phyloP scores from a whole-genome alignment of 2,113 vertebrate species.

The Capreolus pygargus region DNA sequence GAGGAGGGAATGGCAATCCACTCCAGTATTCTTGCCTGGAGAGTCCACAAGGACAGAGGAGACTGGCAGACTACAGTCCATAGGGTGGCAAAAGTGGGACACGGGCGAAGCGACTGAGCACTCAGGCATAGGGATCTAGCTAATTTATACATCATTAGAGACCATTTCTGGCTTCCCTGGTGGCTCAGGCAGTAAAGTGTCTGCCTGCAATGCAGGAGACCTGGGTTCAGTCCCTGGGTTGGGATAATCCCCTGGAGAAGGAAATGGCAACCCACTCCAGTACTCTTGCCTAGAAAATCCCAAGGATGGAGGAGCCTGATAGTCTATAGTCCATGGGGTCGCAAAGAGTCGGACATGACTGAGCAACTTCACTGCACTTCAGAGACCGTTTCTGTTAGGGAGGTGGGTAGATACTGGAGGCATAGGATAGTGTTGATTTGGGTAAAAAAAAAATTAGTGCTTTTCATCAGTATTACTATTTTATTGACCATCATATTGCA shows the following conservation, averaged over 20 bases:
- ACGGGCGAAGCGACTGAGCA: neutral
- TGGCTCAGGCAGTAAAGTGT: too few species aligned
- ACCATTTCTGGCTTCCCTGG: neutral
- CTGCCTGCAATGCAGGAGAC: too few species aligned
- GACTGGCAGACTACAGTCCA: neutral
- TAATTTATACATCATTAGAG: neutral
- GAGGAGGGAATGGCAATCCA: neutral
- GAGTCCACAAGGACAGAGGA: neutral
- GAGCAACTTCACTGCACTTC: too few species aligned
- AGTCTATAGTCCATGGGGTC: too few species aligned
- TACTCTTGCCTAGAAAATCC: too few species aligned
- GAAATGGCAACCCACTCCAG: too few species aligned
- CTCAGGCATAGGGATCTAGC: rapidly evolving
- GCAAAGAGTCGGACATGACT: too few species aligned
- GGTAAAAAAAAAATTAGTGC: neutral
- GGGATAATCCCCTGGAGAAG: too few species aligned
- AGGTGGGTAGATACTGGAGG: rapidly evolving
- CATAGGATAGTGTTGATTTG: neutral
- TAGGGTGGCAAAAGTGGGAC: neutral
- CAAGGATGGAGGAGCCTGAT: too few species aligned
- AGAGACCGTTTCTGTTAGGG: neutral
- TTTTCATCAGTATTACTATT: neutral
- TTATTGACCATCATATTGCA: neutral
- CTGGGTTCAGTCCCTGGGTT: too few species aligned
- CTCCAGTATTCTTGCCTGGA: neutral